Percentiles rank a stretch among this genome's conserved stretches.
These are phyloP conservation scores for Drosophila kohkoa DNA, from an alignment of 1,140 invertebrate genomes.

Conservation along the genomic window DNA sequence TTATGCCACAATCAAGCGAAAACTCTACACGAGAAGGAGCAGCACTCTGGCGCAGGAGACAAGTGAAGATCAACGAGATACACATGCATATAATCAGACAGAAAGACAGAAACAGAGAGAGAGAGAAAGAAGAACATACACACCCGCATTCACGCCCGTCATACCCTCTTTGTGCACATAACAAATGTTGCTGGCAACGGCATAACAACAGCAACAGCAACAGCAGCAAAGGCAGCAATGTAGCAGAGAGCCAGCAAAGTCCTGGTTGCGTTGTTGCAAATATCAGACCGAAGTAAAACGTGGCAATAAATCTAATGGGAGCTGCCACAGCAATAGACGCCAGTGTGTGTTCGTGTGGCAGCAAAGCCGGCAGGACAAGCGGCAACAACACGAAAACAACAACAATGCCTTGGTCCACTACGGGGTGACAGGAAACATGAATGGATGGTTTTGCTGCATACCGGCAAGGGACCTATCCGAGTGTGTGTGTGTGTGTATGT, in stretches of 20 bases:
- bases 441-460: constrained; percentile 75
- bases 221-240: constrained; percentile 22
- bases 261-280: constrained; percentile 55
- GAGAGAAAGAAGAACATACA: background rate
- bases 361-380: constrained; percentile 47
- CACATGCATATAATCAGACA: background rate
- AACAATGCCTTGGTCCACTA: constrained; percentile 57
- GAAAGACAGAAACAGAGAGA: background rate
- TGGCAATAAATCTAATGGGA: constrained; percentile 83
- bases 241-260: constrained; percentile 24
- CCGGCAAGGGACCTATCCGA: constrained; percentile 38
- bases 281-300: constrained; percentile 75
- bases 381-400: constrained; percentile 42
- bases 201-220: constrained; percentile 36
- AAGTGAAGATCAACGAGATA: constrained; percentile 48
- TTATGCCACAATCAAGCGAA: constrained; percentile 43
- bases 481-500: constrained; percentile 41
- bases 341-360: constrained; percentile 13
- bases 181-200: constrained; percentile 56
- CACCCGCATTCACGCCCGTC: constrained; percentile 26
- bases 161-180: constrained; percentile 26
- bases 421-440: constrained; percentile 82
- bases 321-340: constrained; percentile 42
- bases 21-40: constrained; percentile 22
- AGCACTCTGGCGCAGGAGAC: constrained; percentile 21